phyloP scores from a whole-genome alignment of 92 coral and sea anemone genomes.

The Epizoanthus rinbou region DNA sequence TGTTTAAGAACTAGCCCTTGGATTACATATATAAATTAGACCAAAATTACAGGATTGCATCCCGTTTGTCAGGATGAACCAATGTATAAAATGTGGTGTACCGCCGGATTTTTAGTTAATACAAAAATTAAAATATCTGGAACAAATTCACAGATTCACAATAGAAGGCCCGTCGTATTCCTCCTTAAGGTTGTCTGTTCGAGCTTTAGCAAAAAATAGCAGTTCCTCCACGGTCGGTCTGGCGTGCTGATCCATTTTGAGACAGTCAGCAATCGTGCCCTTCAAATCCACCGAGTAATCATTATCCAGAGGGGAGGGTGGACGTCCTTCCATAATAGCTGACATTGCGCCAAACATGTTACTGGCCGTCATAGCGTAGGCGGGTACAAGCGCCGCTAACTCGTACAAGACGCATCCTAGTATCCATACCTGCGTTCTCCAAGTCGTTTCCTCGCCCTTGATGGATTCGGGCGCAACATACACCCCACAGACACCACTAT shows the following conservation, averaged over 20 bases:
- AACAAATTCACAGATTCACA: constrained; percentile 46
- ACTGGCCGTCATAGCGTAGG: constrained; percentile 84
- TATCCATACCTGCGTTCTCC: constrained; percentile 80
- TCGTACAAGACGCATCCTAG: constrained; percentile 88
- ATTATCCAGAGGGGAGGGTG: constrained; percentile 48
- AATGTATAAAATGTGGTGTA: background rate
- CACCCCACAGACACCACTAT: constrained; percentile 72
- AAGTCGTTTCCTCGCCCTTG: constrained; percentile 76
- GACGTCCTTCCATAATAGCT: constrained; percentile 91
- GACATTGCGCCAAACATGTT: constrained; percentile 94
- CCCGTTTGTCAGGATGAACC: background rate
- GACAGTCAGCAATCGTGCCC: constrained; percentile 47
- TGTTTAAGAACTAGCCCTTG: too few relatives aligned
- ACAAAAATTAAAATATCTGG: background rate
- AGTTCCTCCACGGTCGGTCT: constrained; percentile 73
- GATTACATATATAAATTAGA: background rate
- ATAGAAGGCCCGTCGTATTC: constrained; percentile 51
- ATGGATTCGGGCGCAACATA: constrained; percentile 90
- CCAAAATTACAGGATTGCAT: background rate
- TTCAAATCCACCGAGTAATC: constrained; percentile 48
- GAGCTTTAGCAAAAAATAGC: constrained; percentile 44
- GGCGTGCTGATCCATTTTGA: constrained; percentile 46
- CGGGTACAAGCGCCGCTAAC: constrained; percentile 86
- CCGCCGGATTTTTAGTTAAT: background rate
- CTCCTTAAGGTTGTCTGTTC: constrained; percentile 42